Conservation (phyloP, 2,888 invertebrate genomes). For the Drosophila merina region DNA sequence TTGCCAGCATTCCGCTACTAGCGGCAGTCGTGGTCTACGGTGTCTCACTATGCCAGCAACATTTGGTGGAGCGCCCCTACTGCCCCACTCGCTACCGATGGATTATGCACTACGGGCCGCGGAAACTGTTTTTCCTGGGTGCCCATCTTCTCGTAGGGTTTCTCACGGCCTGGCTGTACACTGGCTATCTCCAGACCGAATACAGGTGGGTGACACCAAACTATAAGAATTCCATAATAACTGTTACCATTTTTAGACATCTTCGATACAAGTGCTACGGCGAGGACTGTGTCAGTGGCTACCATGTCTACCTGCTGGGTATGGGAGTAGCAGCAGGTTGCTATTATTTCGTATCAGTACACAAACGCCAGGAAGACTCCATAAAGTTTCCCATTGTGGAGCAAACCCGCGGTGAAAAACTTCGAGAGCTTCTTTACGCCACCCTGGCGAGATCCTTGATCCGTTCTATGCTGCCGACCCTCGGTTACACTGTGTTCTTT, state of each 20-base stretch:
- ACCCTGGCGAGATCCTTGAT: constrained; percentile 86
- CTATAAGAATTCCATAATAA: background rate
- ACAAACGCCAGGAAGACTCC: constrained; percentile 72
- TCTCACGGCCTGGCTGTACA: constrained; percentile 88
- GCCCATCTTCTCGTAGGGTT: constrained; percentile 88
- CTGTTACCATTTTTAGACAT: constrained; percentile 39
- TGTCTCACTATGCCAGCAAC: constrained; percentile 89
- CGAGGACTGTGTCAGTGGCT: constrained; percentile 87
- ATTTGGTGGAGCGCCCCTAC: constrained; percentile 86
- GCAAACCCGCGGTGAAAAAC: constrained; percentile 84
- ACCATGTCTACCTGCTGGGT: constrained; percentile 88
- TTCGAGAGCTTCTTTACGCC: constrained; percentile 86
- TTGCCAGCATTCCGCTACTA: constrained; percentile 87
- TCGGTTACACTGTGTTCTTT: constrained; percentile 87
- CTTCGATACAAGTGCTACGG: constrained; percentile 65
- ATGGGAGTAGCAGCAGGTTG: constrained; percentile 89
- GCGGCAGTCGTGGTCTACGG: constrained; percentile 89
- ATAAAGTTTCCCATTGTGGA: constrained; percentile 89
- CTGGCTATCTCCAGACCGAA: constrained; percentile 87
- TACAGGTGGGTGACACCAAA: constrained; percentile 83
- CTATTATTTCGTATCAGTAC: constrained; percentile 83
- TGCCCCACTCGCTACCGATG: constrained; percentile 88
- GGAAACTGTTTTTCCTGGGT: constrained; percentile 85
- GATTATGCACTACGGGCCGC: constrained; percentile 86
- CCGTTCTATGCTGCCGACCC: constrained; percentile 87